A percentile compares a stretch with the other conserved stretches of the same genome.
These are phyloP conservation scores for Dynastes maya DNA, from an alignment of 2,888 invertebrate species.

Conservation along the genomic window DNA sequence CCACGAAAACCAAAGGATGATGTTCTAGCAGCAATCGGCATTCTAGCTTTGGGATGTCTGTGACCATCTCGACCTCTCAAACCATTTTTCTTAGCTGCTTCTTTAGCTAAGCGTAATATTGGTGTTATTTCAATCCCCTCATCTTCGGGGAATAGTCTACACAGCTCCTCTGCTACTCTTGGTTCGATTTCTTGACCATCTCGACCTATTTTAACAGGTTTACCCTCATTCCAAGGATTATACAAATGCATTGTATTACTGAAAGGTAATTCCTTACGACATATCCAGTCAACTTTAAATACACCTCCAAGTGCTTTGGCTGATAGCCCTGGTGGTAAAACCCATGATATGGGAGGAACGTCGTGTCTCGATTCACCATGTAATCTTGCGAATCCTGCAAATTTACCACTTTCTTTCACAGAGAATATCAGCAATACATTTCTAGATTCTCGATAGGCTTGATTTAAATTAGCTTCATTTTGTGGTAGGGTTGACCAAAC, in stretches of 20 bases:
- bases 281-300: constrained; percentile 98
- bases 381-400: constrained; percentile 94
- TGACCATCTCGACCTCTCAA: constrained; percentile 70
- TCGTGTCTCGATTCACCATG: constrained; percentile 91
- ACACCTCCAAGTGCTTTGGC: constrained; percentile 95
- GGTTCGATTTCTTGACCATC: constrained; percentile 99
- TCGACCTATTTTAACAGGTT: constrained; percentile 98
- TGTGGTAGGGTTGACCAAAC: constrained; percentile 99
- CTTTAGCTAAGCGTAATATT: constrained; percentile 88
- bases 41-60: constrained; percentile 68
- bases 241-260: constrained; percentile 93
- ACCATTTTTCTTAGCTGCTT: constrained; percentile 78
- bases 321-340: constrained; percentile 92
- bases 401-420: constrained; percentile 97
- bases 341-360: constrained; percentile 93
- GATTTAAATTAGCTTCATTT: constrained; percentile 96
- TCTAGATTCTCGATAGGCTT: constrained; percentile 92
- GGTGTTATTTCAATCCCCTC: constrained; percentile 92
- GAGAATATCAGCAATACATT: constrained; percentile 97
- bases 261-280: constrained; percentile 94
- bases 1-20: constrained; percentile 70
- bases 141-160: constrained; percentile 94
- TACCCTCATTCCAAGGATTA: constrained; percentile 98
- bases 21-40: constrained; percentile 71
- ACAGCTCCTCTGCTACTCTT: constrained; percentile 94